Conservation (phyloP, 2,797 vertebrate species). For the Glyptemys insculpta region DNA sequence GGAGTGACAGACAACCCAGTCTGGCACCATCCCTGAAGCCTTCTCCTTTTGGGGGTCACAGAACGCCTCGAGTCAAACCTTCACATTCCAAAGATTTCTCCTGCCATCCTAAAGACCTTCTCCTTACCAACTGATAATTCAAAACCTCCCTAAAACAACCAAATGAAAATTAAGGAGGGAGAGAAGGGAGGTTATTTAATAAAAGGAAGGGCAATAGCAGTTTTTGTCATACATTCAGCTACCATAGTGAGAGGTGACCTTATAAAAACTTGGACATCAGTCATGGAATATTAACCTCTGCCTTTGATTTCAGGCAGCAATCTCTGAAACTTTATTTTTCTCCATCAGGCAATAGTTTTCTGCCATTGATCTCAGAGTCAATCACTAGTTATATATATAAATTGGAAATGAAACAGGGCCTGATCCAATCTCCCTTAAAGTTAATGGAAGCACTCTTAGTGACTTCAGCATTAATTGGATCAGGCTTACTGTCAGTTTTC, state of each 20-base stretch:
- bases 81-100: background rate
- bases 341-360: background rate
- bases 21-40: background rate
- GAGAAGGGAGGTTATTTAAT: background rate
- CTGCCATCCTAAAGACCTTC: background rate
- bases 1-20: fast-evolving
- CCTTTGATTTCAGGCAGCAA: fast-evolving
- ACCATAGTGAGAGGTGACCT: background rate
- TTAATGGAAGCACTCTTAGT: background rate
- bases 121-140: background rate
- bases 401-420: background rate
- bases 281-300: background rate
- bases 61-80: fast-evolving
- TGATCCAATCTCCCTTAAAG: background rate
- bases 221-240: background rate
- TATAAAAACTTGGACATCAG: background rate
- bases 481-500: background rate
- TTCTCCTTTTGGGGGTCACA: background rate
- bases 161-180: background rate
- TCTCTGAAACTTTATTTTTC: background rate
- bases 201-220: background rate
- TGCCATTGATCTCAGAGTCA: background rate
- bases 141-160: background rate
- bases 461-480: background rate
- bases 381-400: background rate